phyloP scores from a whole-genome alignment of 2,113 vertebrate genomes.

The Lanius ludovicianus region DNA sequence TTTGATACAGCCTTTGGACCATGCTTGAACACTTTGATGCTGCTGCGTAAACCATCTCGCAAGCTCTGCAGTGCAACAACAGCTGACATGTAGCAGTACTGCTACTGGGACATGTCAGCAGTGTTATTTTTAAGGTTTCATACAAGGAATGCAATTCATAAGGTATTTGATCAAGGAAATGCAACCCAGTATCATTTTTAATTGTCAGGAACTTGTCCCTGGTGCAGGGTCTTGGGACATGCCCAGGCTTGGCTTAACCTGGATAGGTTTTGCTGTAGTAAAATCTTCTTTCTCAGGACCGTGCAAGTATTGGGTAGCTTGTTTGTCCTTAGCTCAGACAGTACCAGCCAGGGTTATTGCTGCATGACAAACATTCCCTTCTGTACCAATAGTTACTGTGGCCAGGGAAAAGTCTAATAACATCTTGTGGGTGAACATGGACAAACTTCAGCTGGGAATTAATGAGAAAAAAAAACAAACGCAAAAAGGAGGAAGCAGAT shows the following conservation, averaged over 20 bases:
- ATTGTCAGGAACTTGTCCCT: neutral
- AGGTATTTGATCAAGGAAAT: neutral
- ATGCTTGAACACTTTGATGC: neutral
- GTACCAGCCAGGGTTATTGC: accelerated
- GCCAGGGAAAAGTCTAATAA: neutral
- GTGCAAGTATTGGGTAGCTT: neutral
- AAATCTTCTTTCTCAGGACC: neutral
- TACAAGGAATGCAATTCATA: neutral
- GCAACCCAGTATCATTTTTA: neutral
- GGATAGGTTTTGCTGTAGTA: neutral
- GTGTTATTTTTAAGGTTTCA: neutral
- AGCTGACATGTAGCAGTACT: neutral
- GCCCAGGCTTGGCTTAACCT: neutral
- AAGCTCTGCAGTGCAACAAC: neutral
- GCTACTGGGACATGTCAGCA: neutral
- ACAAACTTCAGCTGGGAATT: neutral
- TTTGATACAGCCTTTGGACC: neutral
- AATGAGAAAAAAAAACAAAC: neutral
- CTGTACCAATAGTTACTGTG: neutral
- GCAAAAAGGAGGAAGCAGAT: neutral
- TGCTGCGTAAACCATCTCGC: neutral
- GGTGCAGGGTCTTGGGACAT: accelerated
- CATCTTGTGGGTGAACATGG: neutral
- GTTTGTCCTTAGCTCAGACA: neutral
- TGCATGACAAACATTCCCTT: neutral